Conservation (phyloP, 2,797 vertebrate genomes). For the Octomys mimax region DNA sequence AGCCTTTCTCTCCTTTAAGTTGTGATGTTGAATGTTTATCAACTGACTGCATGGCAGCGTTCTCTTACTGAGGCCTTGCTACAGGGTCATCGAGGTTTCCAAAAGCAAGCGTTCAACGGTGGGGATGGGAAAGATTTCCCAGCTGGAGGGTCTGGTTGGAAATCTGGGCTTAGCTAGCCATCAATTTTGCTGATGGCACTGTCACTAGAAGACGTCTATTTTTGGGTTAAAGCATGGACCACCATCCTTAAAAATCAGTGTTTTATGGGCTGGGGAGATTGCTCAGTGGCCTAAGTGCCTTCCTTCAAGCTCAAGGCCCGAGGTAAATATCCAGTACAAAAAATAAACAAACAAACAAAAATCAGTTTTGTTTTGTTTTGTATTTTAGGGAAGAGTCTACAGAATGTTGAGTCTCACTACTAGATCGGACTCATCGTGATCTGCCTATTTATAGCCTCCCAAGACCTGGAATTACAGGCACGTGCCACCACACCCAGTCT, state of each 20-base stretch:
- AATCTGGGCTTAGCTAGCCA: not conserved
- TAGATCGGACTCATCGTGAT: no score
- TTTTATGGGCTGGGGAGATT: no score
- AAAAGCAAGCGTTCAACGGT: not conserved
- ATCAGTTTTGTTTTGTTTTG: no score
- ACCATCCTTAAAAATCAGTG: not conserved
- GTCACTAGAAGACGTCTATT: constrained; percentile 10
- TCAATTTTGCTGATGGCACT: not conserved
- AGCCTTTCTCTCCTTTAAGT: not conserved
- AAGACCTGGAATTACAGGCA: no score
- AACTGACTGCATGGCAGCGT: not conserved
- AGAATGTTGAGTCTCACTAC: no score
- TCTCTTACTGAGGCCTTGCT: not conserved
- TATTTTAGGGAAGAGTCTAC: no score
- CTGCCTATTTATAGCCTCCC: no score
- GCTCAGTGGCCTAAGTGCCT: no score
- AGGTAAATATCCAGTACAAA: not conserved
- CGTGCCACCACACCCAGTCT: no score
- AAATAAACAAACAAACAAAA: no score
- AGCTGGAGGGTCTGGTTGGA: not conserved
- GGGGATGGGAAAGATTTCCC: not conserved
- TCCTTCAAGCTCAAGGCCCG: no score
- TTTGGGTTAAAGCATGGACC: not conserved
- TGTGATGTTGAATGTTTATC: not conserved
- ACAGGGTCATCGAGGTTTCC: not conserved